Conservation (phyloP, 2,888 invertebrate genomes). For the Drosophila quasianomalipes region DNA sequence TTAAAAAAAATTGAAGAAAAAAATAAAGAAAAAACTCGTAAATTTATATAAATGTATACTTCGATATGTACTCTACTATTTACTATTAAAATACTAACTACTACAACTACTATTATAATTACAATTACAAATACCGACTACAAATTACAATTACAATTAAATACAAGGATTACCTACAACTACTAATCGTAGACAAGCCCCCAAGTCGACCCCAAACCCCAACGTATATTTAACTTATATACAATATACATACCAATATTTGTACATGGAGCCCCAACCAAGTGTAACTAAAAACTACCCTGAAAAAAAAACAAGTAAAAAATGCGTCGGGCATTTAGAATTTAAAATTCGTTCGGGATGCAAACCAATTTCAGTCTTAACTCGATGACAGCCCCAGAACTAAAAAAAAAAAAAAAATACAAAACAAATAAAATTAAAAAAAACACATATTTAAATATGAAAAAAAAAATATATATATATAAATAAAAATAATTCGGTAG, state of each 20-base stretch:
- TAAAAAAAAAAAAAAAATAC: conserved; percentile 5
- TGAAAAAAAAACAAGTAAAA: neutral
- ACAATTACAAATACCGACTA: conserved; percentile 49
- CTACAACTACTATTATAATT: conserved; percentile 43
- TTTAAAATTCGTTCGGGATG: conserved; percentile 53
- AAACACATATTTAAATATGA: conserved; percentile 4
- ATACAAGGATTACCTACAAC: conserved; percentile 13
- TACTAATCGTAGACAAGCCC: conserved; percentile 30
- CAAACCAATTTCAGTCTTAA: conserved; percentile 41
- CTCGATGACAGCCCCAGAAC: conserved; percentile 31
- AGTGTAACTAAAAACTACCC: conserved; percentile 47
- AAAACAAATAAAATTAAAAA: conserved; percentile 5
- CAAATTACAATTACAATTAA: conserved; percentile 31
- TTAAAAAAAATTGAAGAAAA: neutral
- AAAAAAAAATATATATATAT: conserved; percentile 6
- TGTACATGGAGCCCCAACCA: conserved; percentile 63
- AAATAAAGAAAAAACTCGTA: conserved; percentile 22
- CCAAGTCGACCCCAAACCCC: conserved; percentile 3
- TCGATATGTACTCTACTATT: conserved; percentile 68
- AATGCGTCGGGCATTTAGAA: conserved; percentile 55
- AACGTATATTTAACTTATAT: conserved; percentile 53
- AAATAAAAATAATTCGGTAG: conserved; percentile 22
- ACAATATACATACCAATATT: conserved; percentile 71
- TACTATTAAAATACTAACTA: conserved; percentile 56
- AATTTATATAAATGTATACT: conserved; percentile 69